Evolutionary conservation across 2,888 invertebrate species (phyloP), one percentile per base, ranked within the genome.

Genomic region (Cabera pusaria): DNA sequence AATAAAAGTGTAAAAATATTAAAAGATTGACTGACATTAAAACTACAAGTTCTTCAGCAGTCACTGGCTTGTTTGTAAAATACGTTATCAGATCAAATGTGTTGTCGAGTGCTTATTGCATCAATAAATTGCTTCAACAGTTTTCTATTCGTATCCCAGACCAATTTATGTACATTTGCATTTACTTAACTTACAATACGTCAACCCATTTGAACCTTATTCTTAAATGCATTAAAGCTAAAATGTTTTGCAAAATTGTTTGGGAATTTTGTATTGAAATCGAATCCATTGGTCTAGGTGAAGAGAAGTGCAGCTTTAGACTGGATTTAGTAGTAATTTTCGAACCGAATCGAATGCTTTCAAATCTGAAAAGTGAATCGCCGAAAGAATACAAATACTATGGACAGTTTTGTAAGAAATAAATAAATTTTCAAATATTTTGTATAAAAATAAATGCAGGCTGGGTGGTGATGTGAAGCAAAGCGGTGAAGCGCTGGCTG

Each of bases 41-140:
- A 7, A 32, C 17, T 3, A 10, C 6, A 7, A 20, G 2, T 8
- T 5, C 11, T 32, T 5, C 5, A 34, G 18, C 26, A 31, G 41
- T 38, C 36, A 41, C 33, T 23, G 19, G 20, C 19, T 23, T 26
- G 18, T 39, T 9, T 5, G 29, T 34, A 34, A 40, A 42, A 26
- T 32, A 32, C 36, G 35, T 38, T 44, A 20, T 40, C 40, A 44
- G 44, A 47, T 26, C 41, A 25, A 32, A 19, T 28, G 23, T 51
- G 54, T 64, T 62, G 53, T 67, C 62, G 59, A 75, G 69, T 70
- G 61, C 72, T 79, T 80, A 82, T 79, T 78, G 75, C 78, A 68
- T 75, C 79, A 68, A 81, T 82, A 79, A 81, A 82, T 77, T 63
- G 56, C 61, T 68, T 64, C 64, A 65, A 67, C 72, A 78, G 73